Percentiles rank a stretch among this genome's conserved stretches.
phyloP scores from a whole-genome alignment of 2,113 vertebrate genomes.

The Scolopax mira region DNA sequence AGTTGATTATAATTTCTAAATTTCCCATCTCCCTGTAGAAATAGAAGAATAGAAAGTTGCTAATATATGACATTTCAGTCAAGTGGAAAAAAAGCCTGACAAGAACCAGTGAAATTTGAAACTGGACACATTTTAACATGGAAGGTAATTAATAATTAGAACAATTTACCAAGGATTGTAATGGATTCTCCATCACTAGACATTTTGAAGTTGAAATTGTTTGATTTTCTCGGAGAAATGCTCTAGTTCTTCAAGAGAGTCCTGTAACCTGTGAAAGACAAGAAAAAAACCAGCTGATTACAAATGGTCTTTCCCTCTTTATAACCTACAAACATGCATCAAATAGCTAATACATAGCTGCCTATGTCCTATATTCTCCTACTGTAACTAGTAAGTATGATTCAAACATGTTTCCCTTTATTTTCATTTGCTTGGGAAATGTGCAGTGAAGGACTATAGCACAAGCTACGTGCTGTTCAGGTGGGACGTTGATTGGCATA shows the following conservation, averaged over 20 bases:
- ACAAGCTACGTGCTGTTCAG: not conserved
- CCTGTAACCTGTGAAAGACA: not conserved
- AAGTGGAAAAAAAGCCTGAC: not conserved
- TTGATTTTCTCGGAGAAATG: constrained; percentile 24
- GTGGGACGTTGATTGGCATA: not conserved
- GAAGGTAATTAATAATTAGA: constrained; percentile 33
- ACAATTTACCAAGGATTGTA: not conserved
- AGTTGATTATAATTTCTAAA: not conserved
- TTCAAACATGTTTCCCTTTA: not conserved
- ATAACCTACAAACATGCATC: not conserved
- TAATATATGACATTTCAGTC: not conserved
- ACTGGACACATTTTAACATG: not conserved
- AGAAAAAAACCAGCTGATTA: not conserved
- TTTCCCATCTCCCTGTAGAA: not conserved
- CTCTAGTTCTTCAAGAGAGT: not conserved
- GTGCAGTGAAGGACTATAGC: not conserved
- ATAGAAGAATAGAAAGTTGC: not conserved
- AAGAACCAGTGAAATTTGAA: constrained; percentile 28
- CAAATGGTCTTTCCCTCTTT: not conserved
- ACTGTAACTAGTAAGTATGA: not conserved
- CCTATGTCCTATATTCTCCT: not conserved
- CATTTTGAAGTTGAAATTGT: not conserved
- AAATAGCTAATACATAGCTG: not conserved
- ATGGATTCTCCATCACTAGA: not conserved
- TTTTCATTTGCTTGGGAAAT: not conserved